These are phyloP conservation scores for Urocolius indicus DNA, from an alignment of 2,113 vertebrate genomes.

Conservation along the genomic window DNA sequence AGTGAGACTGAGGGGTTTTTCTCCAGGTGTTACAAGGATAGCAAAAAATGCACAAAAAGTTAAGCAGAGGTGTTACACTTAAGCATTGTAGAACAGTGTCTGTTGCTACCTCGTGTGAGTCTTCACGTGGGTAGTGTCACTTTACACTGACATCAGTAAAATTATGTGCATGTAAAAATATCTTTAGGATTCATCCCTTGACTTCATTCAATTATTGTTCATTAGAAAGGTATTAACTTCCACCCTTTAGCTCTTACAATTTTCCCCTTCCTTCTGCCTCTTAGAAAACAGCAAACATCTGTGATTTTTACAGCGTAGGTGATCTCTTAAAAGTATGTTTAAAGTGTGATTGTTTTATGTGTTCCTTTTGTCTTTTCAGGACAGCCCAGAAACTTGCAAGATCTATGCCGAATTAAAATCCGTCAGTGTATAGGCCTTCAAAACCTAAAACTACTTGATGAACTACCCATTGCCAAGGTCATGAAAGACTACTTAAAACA, in stretches of 20 bases:
- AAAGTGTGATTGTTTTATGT: slow-evolving; percentile 2
- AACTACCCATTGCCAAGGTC: slow-evolving; percentile 96
- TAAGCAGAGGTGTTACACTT: not conserved
- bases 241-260: not conserved
- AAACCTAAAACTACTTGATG: slow-evolving; percentile 93
- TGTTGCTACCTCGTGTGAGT: not conserved
- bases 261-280: not conserved
- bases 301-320: not conserved
- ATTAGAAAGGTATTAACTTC: not conserved
- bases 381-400: slow-evolving; percentile 94
- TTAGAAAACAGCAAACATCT: not conserved
- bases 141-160: not conserved
- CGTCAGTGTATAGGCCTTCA: slow-evolving; percentile 97
- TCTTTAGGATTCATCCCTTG: not conserved
- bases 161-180: not conserved
- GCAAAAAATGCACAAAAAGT: not conserved
- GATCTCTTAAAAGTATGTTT: not conserved
- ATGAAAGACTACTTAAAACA: slow-evolving; percentile 99
- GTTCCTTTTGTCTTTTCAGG: slow-evolving; percentile 80
- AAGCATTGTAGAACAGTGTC: not conserved
- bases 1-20: not conserved
- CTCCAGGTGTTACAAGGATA: not conserved
- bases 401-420: slow-evolving; percentile 98
- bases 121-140: not conserved
- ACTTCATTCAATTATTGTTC: not conserved